Evolutionary conservation across 2,888 invertebrate species (phyloP).

Genomic region (Chrysolina oricalcia): DNA sequence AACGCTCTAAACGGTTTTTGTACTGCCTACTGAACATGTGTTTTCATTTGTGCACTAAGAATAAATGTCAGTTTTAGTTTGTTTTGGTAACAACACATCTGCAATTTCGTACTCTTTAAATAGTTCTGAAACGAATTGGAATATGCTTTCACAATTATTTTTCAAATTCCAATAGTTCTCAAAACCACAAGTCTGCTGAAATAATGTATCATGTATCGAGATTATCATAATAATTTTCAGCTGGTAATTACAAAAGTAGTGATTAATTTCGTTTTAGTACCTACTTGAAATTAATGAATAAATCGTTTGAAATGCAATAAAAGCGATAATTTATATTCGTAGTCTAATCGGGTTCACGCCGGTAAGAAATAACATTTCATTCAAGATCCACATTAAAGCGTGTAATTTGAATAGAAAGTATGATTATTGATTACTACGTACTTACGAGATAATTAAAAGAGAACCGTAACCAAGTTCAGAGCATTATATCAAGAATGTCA

Average conservation of each 20-base stretch:
- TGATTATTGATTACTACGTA: background rate
- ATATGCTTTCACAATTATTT: background rate
- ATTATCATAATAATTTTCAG: background rate
- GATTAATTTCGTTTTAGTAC: background rate
- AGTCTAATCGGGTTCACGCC: background rate
- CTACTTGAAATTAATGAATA: background rate
- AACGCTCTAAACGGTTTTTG: background rate
- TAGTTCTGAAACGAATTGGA: background rate
- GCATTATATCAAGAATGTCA: no score
- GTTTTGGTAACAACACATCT: background rate
- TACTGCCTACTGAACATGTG: background rate
- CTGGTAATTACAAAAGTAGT: background rate
- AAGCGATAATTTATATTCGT: background rate
- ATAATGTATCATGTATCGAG: background rate
- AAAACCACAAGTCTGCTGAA: background rate
- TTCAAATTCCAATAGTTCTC: background rate
- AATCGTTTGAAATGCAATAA: background rate
- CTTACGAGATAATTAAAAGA: background rate
- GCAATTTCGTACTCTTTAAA: background rate
- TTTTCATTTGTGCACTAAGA: background rate
- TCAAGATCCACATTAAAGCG: background rate
- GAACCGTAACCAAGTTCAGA: background rate
- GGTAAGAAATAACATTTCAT: background rate
- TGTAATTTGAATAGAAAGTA: slow-evolving; percentile 5
- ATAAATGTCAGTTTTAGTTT: background rate